A percentile compares a stretch with the other conserved stretches of the same genome.
phyloP scores from a whole-genome alignment of 2,888 invertebrate genomes.

The Cryptus armator region DNA sequence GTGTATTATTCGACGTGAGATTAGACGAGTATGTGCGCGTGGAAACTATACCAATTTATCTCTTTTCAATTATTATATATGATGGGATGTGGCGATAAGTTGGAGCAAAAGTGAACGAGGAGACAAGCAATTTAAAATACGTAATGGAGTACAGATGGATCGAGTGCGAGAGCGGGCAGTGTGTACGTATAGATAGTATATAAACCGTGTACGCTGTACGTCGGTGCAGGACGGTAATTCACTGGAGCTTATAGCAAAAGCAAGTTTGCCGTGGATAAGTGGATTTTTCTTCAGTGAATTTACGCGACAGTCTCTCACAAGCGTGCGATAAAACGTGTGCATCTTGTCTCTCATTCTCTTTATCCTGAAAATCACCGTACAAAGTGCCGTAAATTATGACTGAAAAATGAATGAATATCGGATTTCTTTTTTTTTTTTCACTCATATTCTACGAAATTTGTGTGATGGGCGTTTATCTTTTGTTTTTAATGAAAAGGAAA shows the following conservation, averaged over 20 bases:
- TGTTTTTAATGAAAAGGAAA: no score
- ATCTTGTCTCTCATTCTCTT: slow-evolving; percentile 1
- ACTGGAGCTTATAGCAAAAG: slow-evolving; percentile 36
- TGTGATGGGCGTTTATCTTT: not conserved
- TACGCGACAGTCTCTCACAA: slow-evolving; percentile 51
- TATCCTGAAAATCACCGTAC: slow-evolving; percentile 17
- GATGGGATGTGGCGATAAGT: not conserved
- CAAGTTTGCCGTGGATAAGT: slow-evolving; percentile 59
- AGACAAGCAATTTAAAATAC: slow-evolving; percentile 65
- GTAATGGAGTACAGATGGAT: slow-evolving; percentile 58
- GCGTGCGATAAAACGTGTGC: slow-evolving; percentile 9
- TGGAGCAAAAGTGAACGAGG: not conserved
- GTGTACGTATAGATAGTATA: slow-evolving; percentile 20
- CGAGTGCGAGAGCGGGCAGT: slow-evolving; percentile 19
- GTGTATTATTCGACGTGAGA: not conserved
- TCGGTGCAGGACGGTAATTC: slow-evolving; percentile 33
- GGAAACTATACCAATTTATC: slow-evolving; percentile 33
- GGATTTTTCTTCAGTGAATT: slow-evolving; percentile 59
- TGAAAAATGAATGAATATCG: slow-evolving; percentile 1
- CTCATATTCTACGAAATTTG: not conserved
- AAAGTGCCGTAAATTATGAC: not conserved
- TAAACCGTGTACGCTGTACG: not conserved
- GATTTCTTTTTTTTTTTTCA: not conserved
- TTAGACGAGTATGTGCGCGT: not conserved
- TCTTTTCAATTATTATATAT: slow-evolving; percentile 53